Conservation (phyloP, 1,140 invertebrate genomes). For the Phthorimaea operculella region DNA sequence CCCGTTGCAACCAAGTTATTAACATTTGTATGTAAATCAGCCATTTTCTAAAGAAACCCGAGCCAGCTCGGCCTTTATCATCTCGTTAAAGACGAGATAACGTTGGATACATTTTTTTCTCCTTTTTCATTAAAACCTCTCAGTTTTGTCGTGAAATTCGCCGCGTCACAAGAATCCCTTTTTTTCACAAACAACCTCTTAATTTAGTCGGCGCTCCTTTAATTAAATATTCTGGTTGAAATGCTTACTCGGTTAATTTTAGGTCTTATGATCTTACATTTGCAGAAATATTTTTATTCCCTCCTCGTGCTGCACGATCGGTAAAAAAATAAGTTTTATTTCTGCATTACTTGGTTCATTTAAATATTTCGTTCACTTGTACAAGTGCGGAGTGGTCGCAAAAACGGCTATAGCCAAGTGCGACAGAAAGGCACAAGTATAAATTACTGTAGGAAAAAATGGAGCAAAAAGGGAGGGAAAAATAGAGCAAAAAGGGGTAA, state of each 20-base stretch:
- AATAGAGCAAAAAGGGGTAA: constrained; percentile 42
- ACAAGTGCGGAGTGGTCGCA: neutral
- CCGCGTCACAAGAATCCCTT: neutral
- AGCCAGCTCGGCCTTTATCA: constrained; percentile 35
- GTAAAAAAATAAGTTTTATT: too few species aligned
- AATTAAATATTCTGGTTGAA: too few species aligned
- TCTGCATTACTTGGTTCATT: too few species aligned
- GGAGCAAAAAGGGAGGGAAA: constrained; percentile 38
- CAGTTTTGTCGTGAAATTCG: constrained; percentile 1
- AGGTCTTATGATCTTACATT: too few species aligned
- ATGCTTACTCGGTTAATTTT: too few species aligned
- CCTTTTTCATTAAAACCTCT: constrained; percentile 6
- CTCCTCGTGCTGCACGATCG: too few species aligned
- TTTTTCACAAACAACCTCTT: neutral
- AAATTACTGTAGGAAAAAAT: constrained; percentile 42
- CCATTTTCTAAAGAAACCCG: constrained; percentile 36
- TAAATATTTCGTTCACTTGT: too few species aligned
- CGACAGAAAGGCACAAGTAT: constrained; percentile 15
- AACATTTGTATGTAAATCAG: constrained; percentile 57
- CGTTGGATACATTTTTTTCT: constrained; percentile 16
- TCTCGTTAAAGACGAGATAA: constrained; percentile 39
- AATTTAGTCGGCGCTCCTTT: too few species aligned
- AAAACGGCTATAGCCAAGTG: constrained; percentile 29
- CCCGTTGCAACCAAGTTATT: constrained; percentile 38
- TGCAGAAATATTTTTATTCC: too few species aligned